Conservation (phyloP, 1,140 invertebrate species). For the Bombus pyrosoma region DNA sequence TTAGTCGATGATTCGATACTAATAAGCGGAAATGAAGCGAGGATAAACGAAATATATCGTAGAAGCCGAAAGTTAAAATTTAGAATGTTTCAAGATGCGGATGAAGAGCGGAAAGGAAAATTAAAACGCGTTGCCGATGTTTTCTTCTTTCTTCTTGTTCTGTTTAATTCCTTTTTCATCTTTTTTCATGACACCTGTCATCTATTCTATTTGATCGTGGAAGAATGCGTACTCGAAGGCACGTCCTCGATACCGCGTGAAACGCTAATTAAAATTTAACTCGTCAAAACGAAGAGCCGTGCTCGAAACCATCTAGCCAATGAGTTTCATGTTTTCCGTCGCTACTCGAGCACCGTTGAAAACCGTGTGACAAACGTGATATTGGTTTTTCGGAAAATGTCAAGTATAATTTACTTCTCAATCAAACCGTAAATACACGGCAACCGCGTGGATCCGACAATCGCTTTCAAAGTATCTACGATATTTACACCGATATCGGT, state of each 20-base stretch:
- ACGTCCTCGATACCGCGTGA: not conserved
- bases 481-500: not conserved
- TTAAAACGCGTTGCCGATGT: too few species aligned
- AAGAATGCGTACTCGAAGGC: not conserved
- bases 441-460: not conserved
- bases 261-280: constrained; percentile 25
- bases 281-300: constrained; percentile 8
- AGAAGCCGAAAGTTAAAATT: too few species aligned
- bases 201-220: not conserved
- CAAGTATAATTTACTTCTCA: constrained; percentile 15
- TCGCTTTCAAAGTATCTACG: not conserved
- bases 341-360: constrained; percentile 7
- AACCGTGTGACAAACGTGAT: constrained; percentile 5
- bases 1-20: too few species aligned
- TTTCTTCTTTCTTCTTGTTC: too few species aligned
- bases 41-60: too few species aligned
- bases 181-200: not conserved
- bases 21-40: too few species aligned
- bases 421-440: not conserved
- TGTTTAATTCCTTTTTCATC: not conserved
- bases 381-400: constrained; percentile 11
- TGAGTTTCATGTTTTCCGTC: constrained; percentile 23
- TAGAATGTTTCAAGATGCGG: too few species aligned
- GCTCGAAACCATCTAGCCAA: constrained; percentile 16
- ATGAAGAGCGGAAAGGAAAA: too few species aligned